Percentiles rank a stretch among this genome's conserved stretches.
phyloP scores from a whole-genome alignment of 2,113 vertebrate genomes.

The Rhadina sibilatrix region DNA sequence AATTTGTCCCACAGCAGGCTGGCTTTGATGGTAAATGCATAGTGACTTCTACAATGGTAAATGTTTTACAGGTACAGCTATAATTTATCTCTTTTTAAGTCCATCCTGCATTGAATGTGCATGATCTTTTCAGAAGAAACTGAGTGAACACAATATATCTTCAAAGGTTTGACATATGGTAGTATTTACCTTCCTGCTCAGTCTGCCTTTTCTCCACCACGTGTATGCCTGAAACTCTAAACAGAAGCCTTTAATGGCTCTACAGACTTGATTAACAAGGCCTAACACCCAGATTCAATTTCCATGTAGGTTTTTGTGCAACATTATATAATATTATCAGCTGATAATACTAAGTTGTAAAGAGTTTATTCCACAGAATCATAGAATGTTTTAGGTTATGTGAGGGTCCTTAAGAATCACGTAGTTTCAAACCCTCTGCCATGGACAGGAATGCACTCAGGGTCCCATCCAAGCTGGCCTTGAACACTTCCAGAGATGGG shows the following conservation, averaged over 20 bases:
- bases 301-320: background rate
- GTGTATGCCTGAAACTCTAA: background rate
- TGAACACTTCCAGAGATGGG: background rate
- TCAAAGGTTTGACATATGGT: background rate
- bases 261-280: background rate
- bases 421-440: background rate
- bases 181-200: background rate
- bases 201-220: background rate
- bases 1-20: background rate
- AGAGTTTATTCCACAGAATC: background rate
- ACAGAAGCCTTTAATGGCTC: background rate
- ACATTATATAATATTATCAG: background rate
- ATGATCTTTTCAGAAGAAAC: background rate
- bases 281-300: background rate
- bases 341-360: background rate
- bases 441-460: background rate
- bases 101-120: background rate
- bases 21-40: background rate
- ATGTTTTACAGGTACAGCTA: background rate
- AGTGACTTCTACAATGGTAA: background rate
- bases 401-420: background rate
- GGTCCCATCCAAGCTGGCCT: background rate
- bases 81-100: background rate
- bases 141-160: background rate
- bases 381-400: background rate